Evolutionary conservation across 2,113 vertebrate genomes (phyloP).

Genomic region (Rhinichthys klamathensis): DNA sequence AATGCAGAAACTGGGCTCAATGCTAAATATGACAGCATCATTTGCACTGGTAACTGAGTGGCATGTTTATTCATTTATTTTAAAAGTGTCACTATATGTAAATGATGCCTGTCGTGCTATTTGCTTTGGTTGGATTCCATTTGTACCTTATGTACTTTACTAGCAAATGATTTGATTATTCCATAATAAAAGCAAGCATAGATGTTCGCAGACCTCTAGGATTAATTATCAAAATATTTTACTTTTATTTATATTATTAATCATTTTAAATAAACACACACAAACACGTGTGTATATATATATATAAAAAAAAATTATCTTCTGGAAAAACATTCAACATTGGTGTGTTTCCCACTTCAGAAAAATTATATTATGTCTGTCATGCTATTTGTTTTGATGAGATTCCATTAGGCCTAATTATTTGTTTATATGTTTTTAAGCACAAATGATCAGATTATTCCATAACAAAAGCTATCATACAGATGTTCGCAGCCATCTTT

Average conservation of each 20-base stretch:
- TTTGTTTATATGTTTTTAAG: not conserved
- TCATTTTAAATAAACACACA: no score
- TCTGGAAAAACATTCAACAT: no score
- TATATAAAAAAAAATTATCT: no score
- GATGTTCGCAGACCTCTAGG: not conserved
- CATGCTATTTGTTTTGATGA: not conserved
- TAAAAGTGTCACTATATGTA: constrained; percentile 18
- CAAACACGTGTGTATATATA: no score
- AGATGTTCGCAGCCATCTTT: not conserved
- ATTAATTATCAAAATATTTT: not conserved
- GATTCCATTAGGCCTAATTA: not conserved
- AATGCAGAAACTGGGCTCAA: constrained; percentile 32
- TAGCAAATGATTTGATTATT: not conserved
- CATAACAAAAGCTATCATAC: not conserved
- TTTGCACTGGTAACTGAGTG: constrained; percentile 17
- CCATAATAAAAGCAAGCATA: not conserved
- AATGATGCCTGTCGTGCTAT: not conserved
- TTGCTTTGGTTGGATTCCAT: not conserved
- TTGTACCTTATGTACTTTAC: not conserved
- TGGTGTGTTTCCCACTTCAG: no score
- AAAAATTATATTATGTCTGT: not conserved
- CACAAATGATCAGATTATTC: no score
- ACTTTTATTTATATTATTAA: not conserved
- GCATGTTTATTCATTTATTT: constrained; percentile 10
- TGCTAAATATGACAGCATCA: not conserved